phyloP scores from a whole-genome alignment of 2,888 invertebrate species.

The Epinotia nisella region DNA sequence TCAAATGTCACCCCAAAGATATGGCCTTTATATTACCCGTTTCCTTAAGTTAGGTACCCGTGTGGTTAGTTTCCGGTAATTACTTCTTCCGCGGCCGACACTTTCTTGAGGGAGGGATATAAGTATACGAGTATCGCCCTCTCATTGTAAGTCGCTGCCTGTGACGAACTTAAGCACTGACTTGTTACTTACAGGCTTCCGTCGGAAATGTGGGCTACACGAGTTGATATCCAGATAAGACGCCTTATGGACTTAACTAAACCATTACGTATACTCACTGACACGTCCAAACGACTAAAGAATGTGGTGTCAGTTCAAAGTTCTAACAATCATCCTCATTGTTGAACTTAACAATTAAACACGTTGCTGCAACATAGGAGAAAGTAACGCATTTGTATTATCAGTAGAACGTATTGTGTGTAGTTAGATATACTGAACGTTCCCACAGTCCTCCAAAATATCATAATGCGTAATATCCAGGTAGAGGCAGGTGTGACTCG shows the following conservation, averaged over 20 bases:
- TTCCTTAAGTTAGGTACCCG: constrained; percentile 69
- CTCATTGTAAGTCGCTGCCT: constrained; percentile 68
- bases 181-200: constrained; percentile 71
- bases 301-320: constrained; percentile 17
- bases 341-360: constrained; percentile 30
- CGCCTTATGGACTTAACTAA: constrained; percentile 45
- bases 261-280: constrained; percentile 21
- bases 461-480: constrained; percentile 44
- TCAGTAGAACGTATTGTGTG: constrained; percentile 52
- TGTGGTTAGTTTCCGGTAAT: constrained; percentile 76
- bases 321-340: constrained; percentile 7
- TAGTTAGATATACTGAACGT: constrained; percentile 30
- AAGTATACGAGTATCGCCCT: constrained; percentile 70
- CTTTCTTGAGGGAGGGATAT: constrained; percentile 61
- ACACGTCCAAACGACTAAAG: constrained; percentile 3
- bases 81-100: constrained; percentile 74
- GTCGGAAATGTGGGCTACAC: constrained; percentile 76
- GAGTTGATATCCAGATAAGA: constrained; percentile 49
- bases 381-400: constrained; percentile 33
- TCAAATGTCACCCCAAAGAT: constrained; percentile 80
- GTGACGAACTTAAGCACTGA: constrained; percentile 76
- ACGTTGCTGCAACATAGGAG: constrained; percentile 21
- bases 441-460: constrained; percentile 46
- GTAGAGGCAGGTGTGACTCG: constrained; percentile 74
- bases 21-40: constrained; percentile 65